These are phyloP conservation scores for Hippocampus abdominalis DNA, from an alignment of 2,113 vertebrate genomes.

Conservation along the genomic window DNA sequence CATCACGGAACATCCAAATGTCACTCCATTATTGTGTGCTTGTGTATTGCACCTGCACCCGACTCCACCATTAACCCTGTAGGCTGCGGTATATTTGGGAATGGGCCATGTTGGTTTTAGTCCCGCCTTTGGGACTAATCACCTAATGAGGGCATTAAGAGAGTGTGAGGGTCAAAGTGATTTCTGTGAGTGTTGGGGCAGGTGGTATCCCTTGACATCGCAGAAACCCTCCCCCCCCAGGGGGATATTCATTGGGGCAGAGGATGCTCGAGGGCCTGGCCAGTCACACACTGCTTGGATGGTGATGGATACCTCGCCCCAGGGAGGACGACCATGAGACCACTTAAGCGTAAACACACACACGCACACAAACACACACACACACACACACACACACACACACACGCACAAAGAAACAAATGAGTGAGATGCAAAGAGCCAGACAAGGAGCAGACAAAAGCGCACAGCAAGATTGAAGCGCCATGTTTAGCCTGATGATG, in stretches of 20 bases:
- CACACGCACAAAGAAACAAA: conserved; percentile 26
- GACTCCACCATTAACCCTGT: conserved; percentile 29
- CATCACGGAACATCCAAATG: background rate
- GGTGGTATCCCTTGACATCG: conserved; percentile 59
- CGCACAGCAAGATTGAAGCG: conserved; percentile 65
- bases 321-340: conserved; percentile 60
- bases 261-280: conserved; percentile 58
- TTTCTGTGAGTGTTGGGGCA: conserved; percentile 59
- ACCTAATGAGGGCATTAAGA: conserved; percentile 69
- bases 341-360: conserved; percentile 61
- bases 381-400: conserved; percentile 45
- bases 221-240: conserved; percentile 31
- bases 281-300: conserved; percentile 64
- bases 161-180: conserved; percentile 63
- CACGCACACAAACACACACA: conserved; percentile 43
- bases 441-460: conserved; percentile 58
- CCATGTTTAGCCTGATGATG: conserved; percentile 73
- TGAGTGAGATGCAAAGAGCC: conserved; percentile 41
- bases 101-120: conserved; percentile 54
- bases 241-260: conserved; percentile 50
- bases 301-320: conserved; percentile 75
- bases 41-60: conserved; percentile 23
- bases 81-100: conserved; percentile 39
- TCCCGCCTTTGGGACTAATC: conserved; percentile 66
- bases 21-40: background rate